phyloP scores from a whole-genome alignment of 2,113 vertebrate species.

The Coryphaenoides rupestris region DNA sequence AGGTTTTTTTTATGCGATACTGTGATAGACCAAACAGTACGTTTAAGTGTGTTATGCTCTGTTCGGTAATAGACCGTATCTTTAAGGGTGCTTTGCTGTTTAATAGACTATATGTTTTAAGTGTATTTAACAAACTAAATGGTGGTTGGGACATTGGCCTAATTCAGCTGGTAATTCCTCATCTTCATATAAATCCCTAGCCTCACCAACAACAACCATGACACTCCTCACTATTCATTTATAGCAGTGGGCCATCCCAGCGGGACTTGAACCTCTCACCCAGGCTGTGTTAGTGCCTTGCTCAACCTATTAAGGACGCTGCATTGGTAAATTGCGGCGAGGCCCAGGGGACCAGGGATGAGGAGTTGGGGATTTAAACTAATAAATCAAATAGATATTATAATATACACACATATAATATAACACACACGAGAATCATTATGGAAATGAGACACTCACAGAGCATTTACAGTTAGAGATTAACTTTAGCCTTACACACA shows the following conservation, averaged over 20 bases:
- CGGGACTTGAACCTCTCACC: slow-evolving; percentile 45
- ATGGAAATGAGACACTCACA: slow-evolving; percentile 57
- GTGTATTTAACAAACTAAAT: too few species aligned
- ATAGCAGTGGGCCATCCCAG: slow-evolving; percentile 24
- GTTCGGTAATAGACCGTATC: too few species aligned
- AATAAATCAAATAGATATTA: slow-evolving; percentile 57
- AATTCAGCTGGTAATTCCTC: background rate
- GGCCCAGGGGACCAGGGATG: slow-evolving; percentile 31
- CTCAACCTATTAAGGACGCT: slow-evolving; percentile 41
- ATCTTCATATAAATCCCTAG: background rate
- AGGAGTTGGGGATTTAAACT: slow-evolving; percentile 25
- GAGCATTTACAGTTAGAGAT: slow-evolving; percentile 34
- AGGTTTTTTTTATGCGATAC: too few species aligned
- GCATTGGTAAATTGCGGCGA: slow-evolving; percentile 38
- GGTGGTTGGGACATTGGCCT: too few species aligned
- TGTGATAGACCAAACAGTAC: too few species aligned
- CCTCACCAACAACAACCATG: background rate
- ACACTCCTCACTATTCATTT: slow-evolving; percentile 17
- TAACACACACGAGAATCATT: slow-evolving; percentile 27
- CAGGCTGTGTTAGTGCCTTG: slow-evolving; percentile 37
- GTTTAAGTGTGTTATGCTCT: too few species aligned
- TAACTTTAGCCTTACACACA: background rate
- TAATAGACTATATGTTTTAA: too few species aligned
- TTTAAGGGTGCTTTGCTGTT: too few species aligned
- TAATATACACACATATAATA: too few species aligned